A percentile compares a stretch with the other conserved stretches of the same genome.
Conservation (phyloP, 2,113 vertebrate species). For the Anguilla japonica region DNA sequence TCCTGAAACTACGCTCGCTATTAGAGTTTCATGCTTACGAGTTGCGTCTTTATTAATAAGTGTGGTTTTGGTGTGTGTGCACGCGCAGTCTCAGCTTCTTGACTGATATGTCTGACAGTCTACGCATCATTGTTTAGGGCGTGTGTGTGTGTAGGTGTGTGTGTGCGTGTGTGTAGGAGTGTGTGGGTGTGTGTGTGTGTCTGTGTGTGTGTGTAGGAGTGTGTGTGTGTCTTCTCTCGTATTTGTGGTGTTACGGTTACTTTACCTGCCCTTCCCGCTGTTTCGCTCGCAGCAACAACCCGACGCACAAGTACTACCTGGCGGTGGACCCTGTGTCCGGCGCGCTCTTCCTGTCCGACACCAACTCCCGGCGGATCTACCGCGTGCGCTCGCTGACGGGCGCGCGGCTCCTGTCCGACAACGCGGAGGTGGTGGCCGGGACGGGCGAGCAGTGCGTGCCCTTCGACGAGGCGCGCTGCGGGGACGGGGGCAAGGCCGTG, state of each 20-base stretch:
- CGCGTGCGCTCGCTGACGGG: slow-evolving; percentile 75
- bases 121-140: not conserved
- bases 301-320: slow-evolving; percentile 87
- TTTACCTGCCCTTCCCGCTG: not conserved
- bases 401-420: slow-evolving; percentile 72
- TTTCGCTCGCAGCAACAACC: slow-evolving; percentile 78
- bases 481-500: slow-evolving; percentile 84
- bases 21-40: not conserved
- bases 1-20: not conserved
- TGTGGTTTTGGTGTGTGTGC: too few relatives aligned
- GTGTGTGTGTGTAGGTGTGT: not conserved
- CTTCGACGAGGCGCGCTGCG: slow-evolving; percentile 82
- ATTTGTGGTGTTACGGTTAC: not conserved
- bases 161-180: too few relatives aligned
- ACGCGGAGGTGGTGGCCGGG: slow-evolving; percentile 81
- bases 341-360: slow-evolving; percentile 81
- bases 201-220: too few relatives aligned
- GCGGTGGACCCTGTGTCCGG: slow-evolving; percentile 84
- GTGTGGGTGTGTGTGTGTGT: too few relatives aligned
- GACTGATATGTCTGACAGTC: too few relatives aligned
- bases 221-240: not conserved
- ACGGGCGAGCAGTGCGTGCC: slow-evolving; percentile 87
- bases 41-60: too few relatives aligned
- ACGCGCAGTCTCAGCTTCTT: not conserved
- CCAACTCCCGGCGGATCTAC: slow-evolving; percentile 85